These are phyloP conservation scores for Cranoglanis bouderius DNA, from an alignment of 2,113 vertebrate genomes.

Conservation along the genomic window DNA sequence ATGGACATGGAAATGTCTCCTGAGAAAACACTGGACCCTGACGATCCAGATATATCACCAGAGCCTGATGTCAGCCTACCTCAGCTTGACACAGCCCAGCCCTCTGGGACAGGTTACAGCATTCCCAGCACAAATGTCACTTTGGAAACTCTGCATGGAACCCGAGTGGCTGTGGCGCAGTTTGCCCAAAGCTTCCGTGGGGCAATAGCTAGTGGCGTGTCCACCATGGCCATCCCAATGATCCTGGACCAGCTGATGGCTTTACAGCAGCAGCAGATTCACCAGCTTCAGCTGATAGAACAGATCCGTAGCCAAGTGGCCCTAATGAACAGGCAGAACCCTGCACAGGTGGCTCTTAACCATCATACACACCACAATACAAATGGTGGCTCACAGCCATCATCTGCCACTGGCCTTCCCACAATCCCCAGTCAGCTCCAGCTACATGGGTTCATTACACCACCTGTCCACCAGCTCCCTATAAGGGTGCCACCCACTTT, in stretches of 20 bases:
- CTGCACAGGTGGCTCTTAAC: conserved; percentile 76
- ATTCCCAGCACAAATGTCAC: conserved; percentile 99
- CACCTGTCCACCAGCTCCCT: conserved; percentile 83
- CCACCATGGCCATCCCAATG: conserved; percentile 90
- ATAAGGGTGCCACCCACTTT: conserved; percentile 75
- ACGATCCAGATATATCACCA: conserved; percentile 76
- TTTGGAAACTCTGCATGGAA: conserved; percentile 94
- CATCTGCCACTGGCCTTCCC: conserved; percentile 69
- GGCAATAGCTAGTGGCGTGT: conserved; percentile 72
- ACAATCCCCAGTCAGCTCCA: conserved; percentile 80
- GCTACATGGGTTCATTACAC: conserved; percentile 83
- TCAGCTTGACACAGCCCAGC: conserved; percentile 76
- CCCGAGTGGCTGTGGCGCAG: conserved; percentile 95
- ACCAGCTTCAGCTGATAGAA: conserved; percentile 97
- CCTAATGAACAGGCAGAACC: conserved; percentile 87
- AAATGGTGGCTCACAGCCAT: conserved; percentile 67
- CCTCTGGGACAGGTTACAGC: conserved; percentile 77
- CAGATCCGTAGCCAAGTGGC: conserved; percentile 97
- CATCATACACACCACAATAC: conserved; percentile 67
- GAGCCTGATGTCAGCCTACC: conserved; percentile 81
- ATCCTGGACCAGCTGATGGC: conserved; percentile 97
- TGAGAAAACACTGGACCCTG: conserved; percentile 76
- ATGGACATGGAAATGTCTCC: conserved; percentile 88
- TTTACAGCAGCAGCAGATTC: conserved; percentile 95
- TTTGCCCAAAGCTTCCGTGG: conserved; percentile 87